Evolutionary conservation across 1,140 invertebrate species (phyloP), one percentile per base, ranked within the genome.

Genomic region (Dinoponera quadriceps): DNA sequence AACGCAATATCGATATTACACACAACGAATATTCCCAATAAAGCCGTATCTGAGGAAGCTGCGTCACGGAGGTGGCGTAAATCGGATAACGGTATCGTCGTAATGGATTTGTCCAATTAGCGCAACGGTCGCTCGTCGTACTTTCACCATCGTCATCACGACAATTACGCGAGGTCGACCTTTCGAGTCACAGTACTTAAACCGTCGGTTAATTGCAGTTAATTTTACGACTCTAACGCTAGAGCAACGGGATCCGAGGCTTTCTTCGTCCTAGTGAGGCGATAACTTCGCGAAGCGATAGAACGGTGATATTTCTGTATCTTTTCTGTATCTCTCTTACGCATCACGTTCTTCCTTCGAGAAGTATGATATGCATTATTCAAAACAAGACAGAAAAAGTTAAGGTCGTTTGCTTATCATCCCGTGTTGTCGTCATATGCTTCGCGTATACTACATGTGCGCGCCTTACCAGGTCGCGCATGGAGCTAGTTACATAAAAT

Each of bases 141-240:
- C 33, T 13, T 68, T 55, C 55, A 57, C 11, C 14, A n/a, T n/a
- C n/a, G n/a, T n/a, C n/a, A 13, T 9, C 3, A 49, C 13, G 62
- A 38, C 16, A 77, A 77, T 77, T 77, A 18, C 55, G 38, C 38
- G 16, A 9, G 2, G 2, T 77, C 33, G 85, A 81, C 86, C 85
- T 20, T 88, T 88, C 71, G 84, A 83, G 69, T 57, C n/a, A n/a
- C 22, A 33, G 0, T 59, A 16, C 22, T 87, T 88, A 84, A 87
- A 29, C 68, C 66, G 27, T 29, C 55, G 3, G 3, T 75, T 75
- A 65, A 88, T 84, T 87, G 27, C 18, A 48, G 48, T 87, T 51
- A 77, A 87, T 74, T 22, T 22, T 29, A 9, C 3, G 1, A 20
- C 48, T 73, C 81, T 72, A 63, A 16, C n/a, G 20, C 62, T 73